Base-by-base conservation (phyloP, 2,797 vertebrate species). In the Schizopygopsis malacanthus region DNA sequence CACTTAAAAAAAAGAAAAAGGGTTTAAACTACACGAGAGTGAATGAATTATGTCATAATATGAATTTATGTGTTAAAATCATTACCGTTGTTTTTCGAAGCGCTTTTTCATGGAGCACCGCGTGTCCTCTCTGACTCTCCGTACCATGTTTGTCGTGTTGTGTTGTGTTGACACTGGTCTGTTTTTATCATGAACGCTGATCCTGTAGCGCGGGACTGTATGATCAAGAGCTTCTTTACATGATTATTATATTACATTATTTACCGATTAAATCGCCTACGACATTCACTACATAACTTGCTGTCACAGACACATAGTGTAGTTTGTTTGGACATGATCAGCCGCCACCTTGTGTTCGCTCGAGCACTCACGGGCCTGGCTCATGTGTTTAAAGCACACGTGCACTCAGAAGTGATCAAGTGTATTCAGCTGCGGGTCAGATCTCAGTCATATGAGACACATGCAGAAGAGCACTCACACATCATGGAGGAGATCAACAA, bases 401-500 rank as follows among this genome's bases (percentile, higher is more conserved):
- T 69, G 12, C 63, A 4, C 47, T 59, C 69, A 10, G 15, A 43
- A 15, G 20, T 70, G 13, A 16, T 33, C 22, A 39, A 25, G 77
- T 43, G 12, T 41, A 1, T 6, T 39, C 13, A 10, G 39, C 33
- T 20, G n/a, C 9, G 78, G 20, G n/a, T 63, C 56, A 20, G 12
- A 6, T 45, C 15, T 28, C 78, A n/a, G 50, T 41, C 75, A n/a
- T 11, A 52, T 54, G 45, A 45, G 25, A 12, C 45, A 6, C 25
- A 5, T 39, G 50, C 16, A 22, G 41, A 43, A 43, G 25, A 47
- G 11, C 43, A n/a, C 28, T 13, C 28, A 9, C 4, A 6, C 45
- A 6, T 10, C 47, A 81, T 81, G 79, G 79, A 81, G 20, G 20
- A 81, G 43, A 9, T 20, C 79, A 81, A 81, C 13, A 81, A 80